Evolutionary conservation across 92 coral and sea anemone genomes (phyloP).

Genomic region (Phenganax marumi): DNA sequence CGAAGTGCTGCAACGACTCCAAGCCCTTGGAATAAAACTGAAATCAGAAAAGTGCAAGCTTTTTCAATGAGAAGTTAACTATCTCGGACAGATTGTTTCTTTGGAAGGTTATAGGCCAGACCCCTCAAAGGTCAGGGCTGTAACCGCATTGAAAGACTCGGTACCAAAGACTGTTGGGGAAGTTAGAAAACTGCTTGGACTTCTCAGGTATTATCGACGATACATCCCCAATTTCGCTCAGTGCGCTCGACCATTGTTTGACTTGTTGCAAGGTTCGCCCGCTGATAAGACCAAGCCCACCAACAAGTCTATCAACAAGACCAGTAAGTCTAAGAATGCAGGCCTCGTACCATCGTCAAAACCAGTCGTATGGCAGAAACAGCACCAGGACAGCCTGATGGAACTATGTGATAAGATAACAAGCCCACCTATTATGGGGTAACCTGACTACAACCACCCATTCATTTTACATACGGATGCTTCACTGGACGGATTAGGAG

Average conservation of each 20-base stretch:
- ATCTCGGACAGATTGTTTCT: slow-evolving; percentile 25
- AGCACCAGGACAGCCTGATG: slow-evolving; percentile 49
- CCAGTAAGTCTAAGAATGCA: neutral
- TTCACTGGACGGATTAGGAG: slow-evolving; percentile 26
- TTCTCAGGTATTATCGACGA: slow-evolving; percentile 25
- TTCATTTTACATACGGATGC: slow-evolving; percentile 45
- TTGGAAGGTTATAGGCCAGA: slow-evolving; percentile 16
- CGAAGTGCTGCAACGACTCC: slow-evolving; percentile 34
- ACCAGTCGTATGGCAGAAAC: slow-evolving; percentile 53
- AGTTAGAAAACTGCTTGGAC: slow-evolving; percentile 20
- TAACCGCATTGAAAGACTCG: slow-evolving; percentile 3
- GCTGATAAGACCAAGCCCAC: neutral
- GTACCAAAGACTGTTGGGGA: slow-evolving; percentile 7
- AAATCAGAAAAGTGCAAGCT: slow-evolving; percentile 24
- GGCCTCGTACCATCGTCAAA: slow-evolving; percentile 43
- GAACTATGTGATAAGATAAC: slow-evolving; percentile 40
- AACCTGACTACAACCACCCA: slow-evolving; percentile 54
- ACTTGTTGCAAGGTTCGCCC: slow-evolving; percentile 10
- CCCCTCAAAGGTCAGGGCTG: neutral
- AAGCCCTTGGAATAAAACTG: slow-evolving; percentile 28
- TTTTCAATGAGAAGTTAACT: slow-evolving; percentile 17
- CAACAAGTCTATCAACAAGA: neutral
- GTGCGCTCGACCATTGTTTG: slow-evolving; percentile 26
- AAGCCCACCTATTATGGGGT: slow-evolving; percentile 57
- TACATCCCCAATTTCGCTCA: slow-evolving; percentile 28